A percentile compares a stretch with the other conserved stretches of the same genome.
phyloP scores from a whole-genome alignment of 2,113 vertebrate genomes.

The Larimichthys crocea region DNA sequence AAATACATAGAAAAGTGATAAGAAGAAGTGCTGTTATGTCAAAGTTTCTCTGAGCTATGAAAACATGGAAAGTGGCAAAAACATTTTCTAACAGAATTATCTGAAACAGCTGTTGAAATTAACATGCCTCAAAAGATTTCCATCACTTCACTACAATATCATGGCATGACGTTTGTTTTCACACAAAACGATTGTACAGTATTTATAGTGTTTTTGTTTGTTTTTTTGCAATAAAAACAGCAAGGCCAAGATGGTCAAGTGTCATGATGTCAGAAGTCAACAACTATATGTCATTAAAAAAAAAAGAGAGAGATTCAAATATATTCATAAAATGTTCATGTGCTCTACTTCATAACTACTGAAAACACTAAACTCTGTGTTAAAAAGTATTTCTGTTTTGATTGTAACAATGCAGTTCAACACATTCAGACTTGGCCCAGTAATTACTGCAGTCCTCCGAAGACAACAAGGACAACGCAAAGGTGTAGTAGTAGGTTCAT shows the following conservation, averaged over 20 bases:
- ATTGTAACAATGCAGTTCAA: conserved; percentile 75
- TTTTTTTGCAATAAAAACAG: conserved; percentile 40
- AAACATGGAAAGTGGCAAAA: conserved; percentile 52
- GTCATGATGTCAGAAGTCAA: conserved; percentile 55
- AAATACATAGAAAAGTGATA: conserved; percentile 56
- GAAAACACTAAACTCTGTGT: conserved; percentile 64
- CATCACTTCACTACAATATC: conserved; percentile 38
- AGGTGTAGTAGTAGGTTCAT: conserved; percentile 26
- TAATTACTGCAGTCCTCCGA: conserved; percentile 37
- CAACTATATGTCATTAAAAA: conserved; percentile 55
- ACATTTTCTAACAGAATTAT: conserved; percentile 32
- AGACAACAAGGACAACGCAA: conserved; percentile 35
- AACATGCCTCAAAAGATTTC: conserved; percentile 21
- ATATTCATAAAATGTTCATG: conserved; percentile 59
- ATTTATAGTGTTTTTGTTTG: neutral
- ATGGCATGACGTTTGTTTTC: conserved; percentile 42
- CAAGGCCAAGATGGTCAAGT: conserved; percentile 76
- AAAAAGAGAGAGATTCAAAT: conserved; percentile 52
- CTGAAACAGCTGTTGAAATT: conserved; percentile 34
- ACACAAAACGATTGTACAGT: conserved; percentile 56
- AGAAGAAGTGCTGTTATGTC: conserved; percentile 37
- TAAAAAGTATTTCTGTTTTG: conserved; percentile 58
- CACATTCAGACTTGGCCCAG: conserved; percentile 61
- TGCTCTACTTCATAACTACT: conserved; percentile 71
- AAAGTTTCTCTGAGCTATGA: conserved; percentile 37